A percentile compares a stretch with the other conserved stretches of the same genome.
Evolutionary conservation across 2,888 invertebrate genomes (phyloP).

Genomic region (Drepana falcataria): DNA sequence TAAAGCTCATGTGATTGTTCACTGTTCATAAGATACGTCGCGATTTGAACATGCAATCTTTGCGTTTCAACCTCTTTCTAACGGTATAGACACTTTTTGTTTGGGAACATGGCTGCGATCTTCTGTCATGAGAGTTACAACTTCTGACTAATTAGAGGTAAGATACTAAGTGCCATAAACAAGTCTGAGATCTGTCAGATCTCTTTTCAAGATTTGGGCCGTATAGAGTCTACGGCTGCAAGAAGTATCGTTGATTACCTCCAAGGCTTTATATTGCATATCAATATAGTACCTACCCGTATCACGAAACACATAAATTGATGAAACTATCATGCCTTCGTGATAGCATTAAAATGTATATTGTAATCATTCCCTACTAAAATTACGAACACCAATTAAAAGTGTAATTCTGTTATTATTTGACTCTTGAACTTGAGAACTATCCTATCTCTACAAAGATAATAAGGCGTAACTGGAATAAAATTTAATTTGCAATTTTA

Average conservation of each 20-base stretch:
- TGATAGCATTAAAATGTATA: conserved; percentile 9
- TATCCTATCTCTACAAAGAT: conserved; percentile 40
- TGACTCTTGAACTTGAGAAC: conserved; percentile 46
- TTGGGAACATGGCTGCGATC: too few species aligned
- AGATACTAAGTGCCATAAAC: too few species aligned
- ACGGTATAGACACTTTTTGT: too few species aligned
- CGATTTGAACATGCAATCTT: too few species aligned
- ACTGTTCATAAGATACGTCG: too few species aligned
- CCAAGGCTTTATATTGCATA: background rate
- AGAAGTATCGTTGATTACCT: background rate
- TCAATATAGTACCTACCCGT: background rate
- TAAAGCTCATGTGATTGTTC: too few species aligned
- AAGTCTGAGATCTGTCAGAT: too few species aligned
- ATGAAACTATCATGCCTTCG: background rate
- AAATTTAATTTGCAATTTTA: background rate
- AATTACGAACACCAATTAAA: conserved; percentile 39
- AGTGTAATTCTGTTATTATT: conserved; percentile 25
- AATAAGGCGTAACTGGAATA: background rate
- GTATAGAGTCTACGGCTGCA: too few species aligned
- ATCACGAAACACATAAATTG: background rate
- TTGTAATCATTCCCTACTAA: conserved; percentile 24
- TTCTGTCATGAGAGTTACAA: too few species aligned
- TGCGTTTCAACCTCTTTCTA: too few species aligned
- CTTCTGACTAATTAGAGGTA: too few species aligned
- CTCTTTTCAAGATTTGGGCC: too few species aligned